phyloP scores from a whole-genome alignment of 1,140 invertebrate genomes.

The Condylostylus longicornis region DNA sequence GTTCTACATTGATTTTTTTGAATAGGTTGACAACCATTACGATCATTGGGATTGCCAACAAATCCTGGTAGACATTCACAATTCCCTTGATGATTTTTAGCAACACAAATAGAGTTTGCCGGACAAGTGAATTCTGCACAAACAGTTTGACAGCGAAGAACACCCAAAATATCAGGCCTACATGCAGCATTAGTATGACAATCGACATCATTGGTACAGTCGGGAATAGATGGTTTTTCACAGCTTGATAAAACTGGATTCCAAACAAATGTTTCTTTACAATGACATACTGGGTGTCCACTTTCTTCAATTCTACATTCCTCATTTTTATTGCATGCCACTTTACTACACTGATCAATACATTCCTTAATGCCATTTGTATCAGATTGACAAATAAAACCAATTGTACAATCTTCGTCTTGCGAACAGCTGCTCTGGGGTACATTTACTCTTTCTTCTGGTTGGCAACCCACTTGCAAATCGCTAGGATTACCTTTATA shows the following conservation, averaged over 20 bases:
- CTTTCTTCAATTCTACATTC: conserved; percentile 49
- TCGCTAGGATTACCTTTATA: conserved; percentile 67
- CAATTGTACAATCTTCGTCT: conserved; percentile 52
- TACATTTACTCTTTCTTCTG: conserved; percentile 36
- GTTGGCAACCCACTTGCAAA: conserved; percentile 57
- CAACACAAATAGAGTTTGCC: conserved; percentile 62
- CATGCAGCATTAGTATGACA: conserved; percentile 55
- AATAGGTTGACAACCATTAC: conserved; percentile 60
- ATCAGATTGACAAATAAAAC: conserved; percentile 42
- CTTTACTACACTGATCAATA: conserved; percentile 57
- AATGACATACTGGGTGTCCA: conserved; percentile 57
- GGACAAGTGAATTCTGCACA: conserved; percentile 70
- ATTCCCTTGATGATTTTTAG: conserved; percentile 52
- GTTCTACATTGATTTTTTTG: conserved; percentile 57
- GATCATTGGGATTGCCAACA: conserved; percentile 74
- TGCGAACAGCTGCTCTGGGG: conserved; percentile 40
- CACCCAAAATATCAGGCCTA: conserved; percentile 63
- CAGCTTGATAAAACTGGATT: conserved; percentile 64
- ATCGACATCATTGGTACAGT: conserved; percentile 55
- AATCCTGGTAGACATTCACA: conserved; percentile 69
- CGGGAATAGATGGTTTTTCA: conserved; percentile 70
- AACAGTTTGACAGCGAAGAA: conserved; percentile 62
- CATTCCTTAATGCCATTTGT: conserved; percentile 49
- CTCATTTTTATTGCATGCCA: conserved; percentile 68
- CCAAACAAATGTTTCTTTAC: conserved; percentile 59